Conservation (phyloP, 2,888 invertebrate genomes). For the Abrostola tripartita region DNA sequence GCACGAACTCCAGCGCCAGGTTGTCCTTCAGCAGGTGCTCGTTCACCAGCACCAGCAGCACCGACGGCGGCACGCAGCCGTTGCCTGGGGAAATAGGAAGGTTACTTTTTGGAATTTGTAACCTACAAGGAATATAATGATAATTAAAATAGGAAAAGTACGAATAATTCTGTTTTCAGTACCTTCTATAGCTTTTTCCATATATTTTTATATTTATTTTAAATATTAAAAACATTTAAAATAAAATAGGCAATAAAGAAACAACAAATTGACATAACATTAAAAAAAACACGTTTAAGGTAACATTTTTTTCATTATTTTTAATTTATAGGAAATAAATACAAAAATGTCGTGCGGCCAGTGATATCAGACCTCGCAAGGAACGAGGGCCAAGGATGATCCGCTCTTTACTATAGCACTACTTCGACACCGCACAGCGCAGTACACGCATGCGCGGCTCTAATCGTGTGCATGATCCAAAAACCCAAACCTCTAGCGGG, state of each 20-base stretch:
- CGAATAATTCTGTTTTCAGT: too few relatives aligned
- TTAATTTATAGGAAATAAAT: neutral
- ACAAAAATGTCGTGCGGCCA: conserved; percentile 55
- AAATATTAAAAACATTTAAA: too few relatives aligned
- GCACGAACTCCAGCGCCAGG: conserved; percentile 97
- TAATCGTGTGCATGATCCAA: conserved; percentile 73
- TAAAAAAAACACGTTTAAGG: too few relatives aligned
- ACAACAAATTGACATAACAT: too few relatives aligned
- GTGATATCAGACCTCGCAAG: conserved; percentile 36
- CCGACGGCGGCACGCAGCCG: conserved; percentile 96
- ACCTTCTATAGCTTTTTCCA: too few relatives aligned
- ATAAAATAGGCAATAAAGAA: too few relatives aligned
- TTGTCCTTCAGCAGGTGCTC: conserved; percentile 98
- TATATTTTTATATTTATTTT: too few relatives aligned
- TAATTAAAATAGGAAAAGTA: too few relatives aligned
- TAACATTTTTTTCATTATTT: neutral
- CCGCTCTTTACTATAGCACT: conserved; percentile 69
- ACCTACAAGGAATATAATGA: too few relatives aligned
- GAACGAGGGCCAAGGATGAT: conserved; percentile 29
- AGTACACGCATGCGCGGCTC: conserved; percentile 69
- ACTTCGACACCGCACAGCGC: conserved; percentile 77
- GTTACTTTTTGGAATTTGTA: conserved; percentile 7
- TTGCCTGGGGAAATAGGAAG: conserved; percentile 87
- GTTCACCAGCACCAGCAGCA: conserved; percentile 95
- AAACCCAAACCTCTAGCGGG: conserved; percentile 11